Evolutionary conservation across 53 echinoderm and acorn worm species (phyloP).

Genomic region (Glandiceps talaboti): DNA sequence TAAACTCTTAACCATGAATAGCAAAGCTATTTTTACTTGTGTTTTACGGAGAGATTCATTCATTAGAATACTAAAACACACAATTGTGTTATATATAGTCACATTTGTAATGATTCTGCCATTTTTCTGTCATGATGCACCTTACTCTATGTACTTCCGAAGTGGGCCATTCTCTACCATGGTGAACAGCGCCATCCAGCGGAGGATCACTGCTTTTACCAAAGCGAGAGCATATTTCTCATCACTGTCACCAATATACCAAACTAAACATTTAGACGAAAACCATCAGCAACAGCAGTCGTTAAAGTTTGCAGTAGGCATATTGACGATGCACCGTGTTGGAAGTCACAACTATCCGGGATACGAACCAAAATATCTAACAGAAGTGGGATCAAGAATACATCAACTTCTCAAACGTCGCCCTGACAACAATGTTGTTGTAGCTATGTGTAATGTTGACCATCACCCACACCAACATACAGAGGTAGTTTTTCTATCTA

Average conservation of each 20-base stretch:
- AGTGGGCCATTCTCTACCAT: neutral
- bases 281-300: neutral
- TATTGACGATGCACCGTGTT: slow-evolving; percentile 16
- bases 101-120: neutral
- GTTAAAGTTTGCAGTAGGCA: slow-evolving; percentile 16
- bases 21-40: no score
- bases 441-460: slow-evolving; percentile 30
- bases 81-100: neutral
- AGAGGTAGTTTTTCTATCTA: slow-evolving; percentile 9
- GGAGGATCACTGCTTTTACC: neutral
- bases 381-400: slow-evolving; percentile 23
- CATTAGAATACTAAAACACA: neutral
- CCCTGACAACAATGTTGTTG: slow-evolving; percentile 14
- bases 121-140: neutral
- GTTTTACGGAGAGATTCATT: neutral
- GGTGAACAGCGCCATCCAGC: neutral
- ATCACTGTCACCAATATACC: no score
- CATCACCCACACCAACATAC: slow-evolving; percentile 13
- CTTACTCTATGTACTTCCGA: neutral
- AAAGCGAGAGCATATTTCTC: neutral
- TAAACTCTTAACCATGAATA: no score
- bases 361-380: slow-evolving; percentile 26
- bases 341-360: neutral
- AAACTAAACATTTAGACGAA: neutral
- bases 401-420: slow-evolving; percentile 16